Conservation (phyloP, 2,888 invertebrate species). For the Ophion obscuratus region DNA sequence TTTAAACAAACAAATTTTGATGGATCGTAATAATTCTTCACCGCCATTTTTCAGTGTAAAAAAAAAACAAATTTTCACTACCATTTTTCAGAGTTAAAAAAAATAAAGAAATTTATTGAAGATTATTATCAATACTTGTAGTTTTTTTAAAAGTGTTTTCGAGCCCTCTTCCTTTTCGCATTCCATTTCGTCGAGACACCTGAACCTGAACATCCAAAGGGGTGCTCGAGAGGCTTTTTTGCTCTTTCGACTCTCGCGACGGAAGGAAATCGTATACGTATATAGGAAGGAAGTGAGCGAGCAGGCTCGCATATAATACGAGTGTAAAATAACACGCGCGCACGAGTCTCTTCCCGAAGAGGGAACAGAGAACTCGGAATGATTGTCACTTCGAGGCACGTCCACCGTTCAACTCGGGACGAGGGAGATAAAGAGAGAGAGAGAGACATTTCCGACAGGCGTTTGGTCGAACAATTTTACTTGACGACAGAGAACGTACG, state of each 20-base stretch:
- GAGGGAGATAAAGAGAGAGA: background rate
- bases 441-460: constrained; percentile 56
- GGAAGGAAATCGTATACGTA: constrained; percentile 51
- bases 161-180: background rate
- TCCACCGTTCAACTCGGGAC: constrained; percentile 48
- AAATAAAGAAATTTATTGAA: background rate
- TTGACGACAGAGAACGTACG: constrained; percentile 37
- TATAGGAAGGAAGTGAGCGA: constrained; percentile 57
- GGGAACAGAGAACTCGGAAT: constrained; percentile 18
- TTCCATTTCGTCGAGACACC: constrained; percentile 11
- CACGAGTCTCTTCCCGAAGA: constrained; percentile 9
- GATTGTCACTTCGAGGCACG: constrained; percentile 62
- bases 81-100: too few relatives aligned
- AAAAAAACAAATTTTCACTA: too few relatives aligned
- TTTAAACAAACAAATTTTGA: too few relatives aligned
- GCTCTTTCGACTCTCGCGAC: background rate
- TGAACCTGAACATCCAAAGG: background rate
- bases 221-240: background rate
- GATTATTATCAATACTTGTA: background rate
- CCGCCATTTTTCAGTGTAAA: too few relatives aligned
- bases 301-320: constrained; percentile 28
- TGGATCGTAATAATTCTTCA: too few relatives aligned
- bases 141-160: background rate
- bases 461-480: constrained; percentile 37
- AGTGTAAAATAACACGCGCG: constrained; percentile 26